phyloP scores from a whole-genome alignment of 2,888 invertebrate genomes.

The Brenthis ino region DNA sequence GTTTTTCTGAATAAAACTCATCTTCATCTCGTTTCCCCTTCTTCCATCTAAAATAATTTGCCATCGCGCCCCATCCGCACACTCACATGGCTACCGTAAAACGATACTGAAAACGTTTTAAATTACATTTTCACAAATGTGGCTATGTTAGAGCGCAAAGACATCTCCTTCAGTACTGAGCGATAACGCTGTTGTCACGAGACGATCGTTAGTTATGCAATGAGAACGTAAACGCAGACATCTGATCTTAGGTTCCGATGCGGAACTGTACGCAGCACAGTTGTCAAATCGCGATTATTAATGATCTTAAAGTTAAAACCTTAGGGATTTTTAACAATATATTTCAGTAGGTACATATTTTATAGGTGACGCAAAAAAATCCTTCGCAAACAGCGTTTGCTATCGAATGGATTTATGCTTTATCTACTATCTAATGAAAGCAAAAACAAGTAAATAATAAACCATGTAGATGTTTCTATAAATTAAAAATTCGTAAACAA shows the following conservation, averaged over 20 bases:
- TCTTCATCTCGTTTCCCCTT: conserved; percentile 83
- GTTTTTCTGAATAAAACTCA: conserved; percentile 83
- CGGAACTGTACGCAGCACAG: conserved; percentile 45
- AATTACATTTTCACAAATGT: conserved; percentile 48
- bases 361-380: no score
- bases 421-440: no score
- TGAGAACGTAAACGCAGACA: conserved; percentile 51
- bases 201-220: conserved; percentile 70
- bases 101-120: conserved; percentile 39
- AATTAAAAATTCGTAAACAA: no score
- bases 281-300: conserved; percentile 10
- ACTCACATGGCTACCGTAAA: conserved; percentile 40
- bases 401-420: no score
- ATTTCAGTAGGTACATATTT: no score
- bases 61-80: conserved; percentile 70
- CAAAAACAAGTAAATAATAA: no score
- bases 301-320: background rate
- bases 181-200: conserved; percentile 75
- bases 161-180: conserved; percentile 72
- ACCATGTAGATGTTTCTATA: no score
- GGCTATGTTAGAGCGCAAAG: conserved; percentile 60
- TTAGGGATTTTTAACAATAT: no score
- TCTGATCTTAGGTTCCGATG: conserved; percentile 51
- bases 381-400: no score
- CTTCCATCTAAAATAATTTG: conserved; percentile 87